Base-by-base conservation (phyloP, 2,888 invertebrate genomes). In the Clistopyga incitator region DNA sequence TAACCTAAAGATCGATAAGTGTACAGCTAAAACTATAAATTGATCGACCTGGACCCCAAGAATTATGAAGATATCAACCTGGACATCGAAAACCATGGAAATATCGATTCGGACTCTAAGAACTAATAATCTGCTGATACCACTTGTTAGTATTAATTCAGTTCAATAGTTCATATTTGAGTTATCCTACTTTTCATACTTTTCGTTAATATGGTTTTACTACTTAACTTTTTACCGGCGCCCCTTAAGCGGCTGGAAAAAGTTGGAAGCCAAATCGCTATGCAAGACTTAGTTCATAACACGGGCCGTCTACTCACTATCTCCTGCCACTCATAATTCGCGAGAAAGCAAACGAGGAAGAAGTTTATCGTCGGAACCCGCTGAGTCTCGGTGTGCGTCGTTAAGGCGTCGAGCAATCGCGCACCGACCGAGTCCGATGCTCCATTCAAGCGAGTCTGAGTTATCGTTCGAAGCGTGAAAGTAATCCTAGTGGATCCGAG, bases 391-490 rank as follows among this genome's bases (percentile, higher is more conserved):
- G 18, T 29, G 56, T 25, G 25, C n/a, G 34, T 45, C 56, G 56
- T 59, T 71, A 29, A 64, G 64, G 64, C 47, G 13, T 54, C 45
- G 42, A 47, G n/a, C 65, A 65, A 75, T 75, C 42, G 54, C 52
- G 42, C 38, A 13, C 25, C 25, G 15, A 61, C 76, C 54, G 13
- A 34, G 67, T 76, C 67, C 67, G 65, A 42, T 56, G 56, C 45
- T 50, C 67, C 77, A 67, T 72, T 61, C 67, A 76, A 50, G 52
- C 77, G 67, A 65, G 50, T 29, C 72, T 65, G 72, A 72, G 47
- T 50, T 81, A 71, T 78, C 72, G 67, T 70, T 38, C 72, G 59
- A 61, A 81, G 67, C 77, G 72, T 67, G 59, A 42, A 72, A 72
- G 81, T 81, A 72, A 81, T 77, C 75, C 67, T 18, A 25, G 38